These are phyloP conservation scores for Sarcophaga peregrina DNA, from an alignment of 1,140 invertebrate genomes.

Conservation along the genomic window DNA sequence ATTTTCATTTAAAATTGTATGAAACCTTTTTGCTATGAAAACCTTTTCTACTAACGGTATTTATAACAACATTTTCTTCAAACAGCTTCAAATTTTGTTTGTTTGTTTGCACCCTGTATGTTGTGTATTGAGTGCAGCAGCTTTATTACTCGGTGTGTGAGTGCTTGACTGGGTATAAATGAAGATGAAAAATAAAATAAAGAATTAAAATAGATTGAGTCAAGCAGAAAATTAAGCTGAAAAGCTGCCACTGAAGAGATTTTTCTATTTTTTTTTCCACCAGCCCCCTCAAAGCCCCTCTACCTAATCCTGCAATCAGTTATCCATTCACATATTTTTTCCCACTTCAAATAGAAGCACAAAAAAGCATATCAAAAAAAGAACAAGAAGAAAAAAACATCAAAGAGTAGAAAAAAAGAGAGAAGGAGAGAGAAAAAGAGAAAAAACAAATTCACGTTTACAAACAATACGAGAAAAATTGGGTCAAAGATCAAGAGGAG, in stretches of 20 bases:
- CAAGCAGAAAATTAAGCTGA: slow-evolving; percentile 57
- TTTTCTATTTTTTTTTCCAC: background rate
- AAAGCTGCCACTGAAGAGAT: slow-evolving; percentile 45
- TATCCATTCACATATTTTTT: background rate
- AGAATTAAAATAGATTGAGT: slow-evolving; percentile 40
- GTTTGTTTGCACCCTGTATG: too few species aligned
- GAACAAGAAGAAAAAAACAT: slow-evolving; percentile 32
- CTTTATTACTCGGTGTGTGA: background rate
- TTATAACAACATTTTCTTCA: too few species aligned
- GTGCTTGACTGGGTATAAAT: background rate
- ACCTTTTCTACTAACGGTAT: too few species aligned
- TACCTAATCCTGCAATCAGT: too few species aligned
- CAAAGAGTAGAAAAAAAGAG: background rate
- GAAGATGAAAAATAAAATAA: slow-evolving; percentile 41
- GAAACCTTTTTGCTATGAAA: too few species aligned
- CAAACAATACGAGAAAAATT: slow-evolving; percentile 63
- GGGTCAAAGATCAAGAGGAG: slow-evolving; percentile 65
- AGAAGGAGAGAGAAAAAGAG: background rate
- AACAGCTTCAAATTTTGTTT: too few species aligned
- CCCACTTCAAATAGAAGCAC: background rate
- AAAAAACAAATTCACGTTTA: slow-evolving; percentile 52
- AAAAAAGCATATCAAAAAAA: background rate
- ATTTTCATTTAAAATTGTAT: too few species aligned
- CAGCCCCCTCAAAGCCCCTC: background rate
- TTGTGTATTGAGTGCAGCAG: too few species aligned